Evolutionary conservation across 2,797 vertebrate genomes (phyloP).

Genomic region (Coregonus ussuriensis): DNA sequence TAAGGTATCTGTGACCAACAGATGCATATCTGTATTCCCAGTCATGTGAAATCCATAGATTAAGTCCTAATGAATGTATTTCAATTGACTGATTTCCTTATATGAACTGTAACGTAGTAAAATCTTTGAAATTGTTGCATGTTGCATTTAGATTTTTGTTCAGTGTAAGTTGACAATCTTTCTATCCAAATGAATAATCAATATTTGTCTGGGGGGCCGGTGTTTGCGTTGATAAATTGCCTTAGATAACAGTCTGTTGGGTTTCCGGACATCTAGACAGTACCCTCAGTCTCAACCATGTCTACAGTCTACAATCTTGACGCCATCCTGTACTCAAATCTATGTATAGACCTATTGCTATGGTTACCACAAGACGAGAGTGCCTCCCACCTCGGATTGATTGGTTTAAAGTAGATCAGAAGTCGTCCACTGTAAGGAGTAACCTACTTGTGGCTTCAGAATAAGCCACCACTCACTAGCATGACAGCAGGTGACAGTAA

Average conservation of each 20-base stretch:
- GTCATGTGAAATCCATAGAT: no score
- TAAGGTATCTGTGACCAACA: no score
- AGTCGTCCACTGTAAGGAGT: constrained; percentile 42
- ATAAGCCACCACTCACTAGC: constrained; percentile 64
- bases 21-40: no score
- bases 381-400: constrained; percentile 22
- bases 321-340: constrained; percentile 25
- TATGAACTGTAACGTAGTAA: no score
- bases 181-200: neutral
- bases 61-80: no score
- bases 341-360: constrained; percentile 37
- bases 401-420: constrained; percentile 56
- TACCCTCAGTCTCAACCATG: neutral
- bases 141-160: no score
- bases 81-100: no score
- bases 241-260: neutral
- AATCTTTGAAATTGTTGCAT: no score
- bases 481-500: constrained; percentile 70
- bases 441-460: constrained; percentile 63
- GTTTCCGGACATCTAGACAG: neutral
- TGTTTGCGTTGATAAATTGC: neutral
- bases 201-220: neutral
- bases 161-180: neutral
- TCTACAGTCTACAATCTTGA: neutral
- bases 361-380: constrained; percentile 42